A percentile compares a stretch with the other conserved stretches of the same genome.
phyloP scores from a whole-genome alignment of 2,888 invertebrate species.

The Eucera pruinosa region DNA sequence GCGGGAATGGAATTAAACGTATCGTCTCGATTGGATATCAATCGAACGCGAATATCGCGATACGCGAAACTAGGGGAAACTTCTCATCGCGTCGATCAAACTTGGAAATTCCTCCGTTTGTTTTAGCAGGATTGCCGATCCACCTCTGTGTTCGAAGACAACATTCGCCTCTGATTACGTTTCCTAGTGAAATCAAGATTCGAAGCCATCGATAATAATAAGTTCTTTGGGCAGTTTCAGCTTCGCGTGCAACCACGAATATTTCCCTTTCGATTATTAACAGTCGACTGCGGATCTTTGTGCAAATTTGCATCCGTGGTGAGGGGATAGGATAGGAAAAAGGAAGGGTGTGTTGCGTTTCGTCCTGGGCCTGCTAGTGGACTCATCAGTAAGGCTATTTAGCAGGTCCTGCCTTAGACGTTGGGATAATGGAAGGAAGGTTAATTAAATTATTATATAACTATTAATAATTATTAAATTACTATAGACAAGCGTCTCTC shows the following conservation, averaged over 20 bases:
- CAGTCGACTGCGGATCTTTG: too few species aligned
- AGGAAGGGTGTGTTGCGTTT: too few species aligned
- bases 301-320: too few species aligned
- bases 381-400: too few species aligned
- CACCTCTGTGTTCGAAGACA: background rate
- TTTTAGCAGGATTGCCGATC: background rate
- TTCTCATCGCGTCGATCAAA: constrained; percentile 12
- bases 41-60: constrained; percentile 9
- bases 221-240: background rate
- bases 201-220: background rate
- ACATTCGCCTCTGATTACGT: background rate
- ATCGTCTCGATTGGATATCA: constrained; percentile 3
- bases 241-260: background rate
- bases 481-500: too few species aligned
- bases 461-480: too few species aligned
- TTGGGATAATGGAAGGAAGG: too few species aligned
- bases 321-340: too few species aligned
- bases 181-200: constrained; percentile 6
- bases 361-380: too few species aligned
- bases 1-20: constrained; percentile 41
- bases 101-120: background rate
- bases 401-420: too few species aligned
- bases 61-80: background rate
- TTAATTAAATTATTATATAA: too few species aligned
- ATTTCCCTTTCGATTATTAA: background rate